phyloP scores from a whole-genome alignment of 2,113 vertebrate species.

The Patagioenas fasciata region DNA sequence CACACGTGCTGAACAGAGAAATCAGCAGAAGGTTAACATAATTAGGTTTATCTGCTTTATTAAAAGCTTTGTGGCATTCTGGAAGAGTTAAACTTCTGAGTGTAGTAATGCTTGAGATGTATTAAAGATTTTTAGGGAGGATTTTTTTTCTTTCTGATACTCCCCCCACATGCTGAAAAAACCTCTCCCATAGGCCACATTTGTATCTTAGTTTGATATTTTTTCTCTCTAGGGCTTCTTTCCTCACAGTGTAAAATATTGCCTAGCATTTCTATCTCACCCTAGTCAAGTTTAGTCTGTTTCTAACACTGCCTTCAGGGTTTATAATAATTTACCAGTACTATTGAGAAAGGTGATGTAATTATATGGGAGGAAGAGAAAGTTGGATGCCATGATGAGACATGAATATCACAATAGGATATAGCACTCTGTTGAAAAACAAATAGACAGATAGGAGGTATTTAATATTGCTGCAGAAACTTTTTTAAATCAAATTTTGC shows the following conservation, averaged over 20 bases:
- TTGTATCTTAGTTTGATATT: neutral
- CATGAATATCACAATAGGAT: neutral
- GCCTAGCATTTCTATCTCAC: neutral
- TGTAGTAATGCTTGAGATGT: neutral
- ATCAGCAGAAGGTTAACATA: neutral
- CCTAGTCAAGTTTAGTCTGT: neutral
- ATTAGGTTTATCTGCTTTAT: neutral
- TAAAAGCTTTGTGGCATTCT: neutral
- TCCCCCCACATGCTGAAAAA: neutral
- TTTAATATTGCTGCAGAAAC: neutral
- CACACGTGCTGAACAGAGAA: fast-evolving
- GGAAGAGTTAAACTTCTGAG: neutral
- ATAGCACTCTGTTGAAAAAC: neutral
- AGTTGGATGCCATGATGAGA: neutral
- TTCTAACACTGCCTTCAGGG: conserved; percentile 11
- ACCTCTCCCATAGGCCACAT: neutral
- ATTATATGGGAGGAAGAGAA: neutral
- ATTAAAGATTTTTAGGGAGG: neutral
- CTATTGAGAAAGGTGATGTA: neutral
- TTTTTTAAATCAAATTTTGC: neutral
- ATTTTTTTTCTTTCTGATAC: neutral
- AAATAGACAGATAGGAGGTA: neutral
- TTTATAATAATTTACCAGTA: neutral
- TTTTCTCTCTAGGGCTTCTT: neutral
- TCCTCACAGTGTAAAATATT: conserved; percentile 9